phyloP scores from a whole-genome alignment of 2,888 invertebrate genomes.

The Epirrhoe alternata region DNA sequence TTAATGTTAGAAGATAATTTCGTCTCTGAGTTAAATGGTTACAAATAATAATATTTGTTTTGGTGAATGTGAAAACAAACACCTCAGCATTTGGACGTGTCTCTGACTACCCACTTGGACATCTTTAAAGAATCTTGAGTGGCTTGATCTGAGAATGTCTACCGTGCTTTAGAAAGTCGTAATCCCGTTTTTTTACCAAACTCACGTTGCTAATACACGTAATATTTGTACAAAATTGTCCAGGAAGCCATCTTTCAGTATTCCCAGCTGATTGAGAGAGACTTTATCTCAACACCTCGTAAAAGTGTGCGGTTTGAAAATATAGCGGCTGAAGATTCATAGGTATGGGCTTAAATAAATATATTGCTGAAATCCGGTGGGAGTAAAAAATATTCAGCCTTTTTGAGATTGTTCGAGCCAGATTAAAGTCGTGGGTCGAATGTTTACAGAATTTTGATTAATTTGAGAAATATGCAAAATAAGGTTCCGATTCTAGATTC shows the following conservation, averaged over 20 bases:
- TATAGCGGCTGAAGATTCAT: conserved; percentile 54
- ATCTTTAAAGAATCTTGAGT: no score
- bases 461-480: conserved; percentile 24
- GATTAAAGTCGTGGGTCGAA: conserved; percentile 22
- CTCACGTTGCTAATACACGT: no score
- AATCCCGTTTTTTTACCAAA: no score
- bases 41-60: no score
- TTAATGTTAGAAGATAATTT: no score
- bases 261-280: conserved; percentile 61
- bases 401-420: conserved; percentile 23
- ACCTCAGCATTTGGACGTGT: no score
- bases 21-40: no score
- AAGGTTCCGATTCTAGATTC: conserved; percentile 12
- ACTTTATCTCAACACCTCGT: conserved; percentile 65
- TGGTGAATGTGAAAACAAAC: no score
- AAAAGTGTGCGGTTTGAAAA: conserved; percentile 59
- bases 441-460: conserved; percentile 25
- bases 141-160: no score
- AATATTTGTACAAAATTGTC: no score
- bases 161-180: no score
- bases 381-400: conserved; percentile 20
- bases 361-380: conserved; percentile 26
- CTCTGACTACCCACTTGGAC: no score
- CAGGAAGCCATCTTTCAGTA: background rate
- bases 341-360: conserved; percentile 48